Conservation (phyloP, 1,140 invertebrate genomes). For the Amyelois transitella region DNA sequence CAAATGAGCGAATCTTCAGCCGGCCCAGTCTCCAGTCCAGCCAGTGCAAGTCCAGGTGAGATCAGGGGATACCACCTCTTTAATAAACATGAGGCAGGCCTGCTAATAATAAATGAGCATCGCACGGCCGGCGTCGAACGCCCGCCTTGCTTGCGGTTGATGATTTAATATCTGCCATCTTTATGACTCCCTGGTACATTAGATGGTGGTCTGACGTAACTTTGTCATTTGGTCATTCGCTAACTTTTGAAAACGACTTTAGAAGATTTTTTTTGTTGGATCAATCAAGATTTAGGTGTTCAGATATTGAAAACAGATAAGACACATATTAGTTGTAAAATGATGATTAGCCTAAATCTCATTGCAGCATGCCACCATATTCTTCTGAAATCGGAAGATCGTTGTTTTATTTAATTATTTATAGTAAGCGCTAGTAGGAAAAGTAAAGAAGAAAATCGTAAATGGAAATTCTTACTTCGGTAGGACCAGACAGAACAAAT, state of each 20-base stretch:
- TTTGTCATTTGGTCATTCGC: not conserved
- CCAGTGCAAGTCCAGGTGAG: conserved; percentile 28
- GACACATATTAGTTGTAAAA: too few relatives aligned
- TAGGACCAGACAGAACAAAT: too few relatives aligned
- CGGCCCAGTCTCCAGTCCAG: conserved; percentile 10
- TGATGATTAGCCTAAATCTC: too few relatives aligned
- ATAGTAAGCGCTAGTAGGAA: too few relatives aligned
- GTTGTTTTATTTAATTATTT: too few relatives aligned
- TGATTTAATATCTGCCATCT: not conserved
- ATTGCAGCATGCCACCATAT: too few relatives aligned
- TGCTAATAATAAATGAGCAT: conserved; percentile 51
- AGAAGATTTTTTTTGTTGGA: not conserved
- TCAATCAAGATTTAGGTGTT: too few relatives aligned
- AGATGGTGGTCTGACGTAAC: not conserved
- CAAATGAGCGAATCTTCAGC: not conserved
- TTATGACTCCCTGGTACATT: not conserved
- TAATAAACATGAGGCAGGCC: conserved; percentile 46
- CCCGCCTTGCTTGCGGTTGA: not conserved
- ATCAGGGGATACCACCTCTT: conserved; percentile 28
- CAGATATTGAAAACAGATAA: too few relatives aligned
- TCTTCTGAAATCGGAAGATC: too few relatives aligned
- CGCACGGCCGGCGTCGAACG: conserved; percentile 11
- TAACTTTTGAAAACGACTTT: not conserved
- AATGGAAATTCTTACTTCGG: too few relatives aligned
- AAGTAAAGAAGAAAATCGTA: too few relatives aligned